A percentile compares a stretch with the other conserved stretches of the same genome.
phyloP scores from a whole-genome alignment of 2,113 vertebrate genomes.

The Ailurus styani region DNA sequence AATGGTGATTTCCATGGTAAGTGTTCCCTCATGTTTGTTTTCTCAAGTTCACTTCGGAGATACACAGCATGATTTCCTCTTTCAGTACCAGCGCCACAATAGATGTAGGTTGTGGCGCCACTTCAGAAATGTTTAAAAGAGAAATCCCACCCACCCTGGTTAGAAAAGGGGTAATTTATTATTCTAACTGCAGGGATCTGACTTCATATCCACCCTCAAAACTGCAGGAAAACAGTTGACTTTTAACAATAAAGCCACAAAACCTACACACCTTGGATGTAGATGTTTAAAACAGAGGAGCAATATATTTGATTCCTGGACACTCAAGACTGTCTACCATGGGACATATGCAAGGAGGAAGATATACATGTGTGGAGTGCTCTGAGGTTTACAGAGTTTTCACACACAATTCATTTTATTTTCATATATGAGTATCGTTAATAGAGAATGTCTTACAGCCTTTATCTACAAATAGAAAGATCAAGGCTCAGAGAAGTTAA shows the following conservation, averaged over 20 bases:
- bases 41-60: conserved; percentile 44
- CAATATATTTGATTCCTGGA: background rate
- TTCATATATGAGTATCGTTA: conserved; percentile 1
- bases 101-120: background rate
- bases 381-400: conserved; percentile 3
- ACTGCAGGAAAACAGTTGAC: background rate
- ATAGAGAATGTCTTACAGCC: background rate
- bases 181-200: conserved; percentile 25
- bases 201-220: conserved; percentile 23
- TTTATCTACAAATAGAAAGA: conserved; percentile 45
- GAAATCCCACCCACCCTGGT: conserved; percentile 30
- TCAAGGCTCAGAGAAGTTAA: conserved; percentile 24
- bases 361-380: background rate
- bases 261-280: background rate
- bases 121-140: conserved; percentile 28
- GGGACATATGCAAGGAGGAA: conserved; percentile 12
- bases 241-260: conserved; percentile 37
- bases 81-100: conserved; percentile 44
- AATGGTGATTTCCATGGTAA: conserved; percentile 66
- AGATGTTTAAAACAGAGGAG: conserved; percentile 39
- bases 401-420: conserved; percentile 40
- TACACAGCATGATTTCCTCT: conserved; percentile 61
- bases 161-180: conserved; percentile 53
- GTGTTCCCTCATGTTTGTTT: conserved; percentile 58
- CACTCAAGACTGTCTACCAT: background rate